Evolutionary conservation across 2,797 vertebrate genomes (phyloP), one percentile per base, ranked within the genome.

Genomic region (Serranus cabrilla): DNA sequence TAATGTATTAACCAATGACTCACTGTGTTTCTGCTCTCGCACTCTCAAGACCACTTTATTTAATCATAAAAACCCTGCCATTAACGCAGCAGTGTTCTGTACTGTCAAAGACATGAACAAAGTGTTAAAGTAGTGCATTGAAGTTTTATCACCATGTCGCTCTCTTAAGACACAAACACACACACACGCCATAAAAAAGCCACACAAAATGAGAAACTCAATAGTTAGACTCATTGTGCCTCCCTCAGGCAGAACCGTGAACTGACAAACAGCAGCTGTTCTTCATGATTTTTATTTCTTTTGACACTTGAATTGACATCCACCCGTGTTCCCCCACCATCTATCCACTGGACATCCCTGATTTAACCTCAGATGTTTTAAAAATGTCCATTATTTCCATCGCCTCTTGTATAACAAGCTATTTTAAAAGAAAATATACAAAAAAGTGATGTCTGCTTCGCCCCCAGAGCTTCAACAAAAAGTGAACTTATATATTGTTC

Each of bases 221-320:
- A 46, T 55, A 31, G 60, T 60, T 34, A 67, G 13, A 49, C 62
- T 60, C 45, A 11, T 52, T 86, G 78, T 76, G 83, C 87, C 88
- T 67, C 84, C 83, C 67, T 73, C 71, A 78, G 88, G 83, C 42
- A 59, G 25, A 58, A 34, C 9, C 70, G 49, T 54, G 80, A 83
- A 90, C 20, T 82, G 65, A 68, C 23, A 56, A 56, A 31, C 7
- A 62, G 11, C 10, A 52, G n/a, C 14, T 18, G 11, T 4, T 39
- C 8, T 45, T 16, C 3, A 51, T 57, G 1, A 43, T 62, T 61
- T 54, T 20, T 13, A 25, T 56, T 62, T 50, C 20, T 55, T 62
- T 62, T 34, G 45, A 69, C 23, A 43, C 11, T 50, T 34, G 6
- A 23, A 11, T 21, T 16, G 2, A 7, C 0, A 57, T 37, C 17